Percentiles rank a stretch among this genome's conserved stretches.
phyloP scores from a whole-genome alignment of 2,888 invertebrate genomes.

The Drosophila subsilvestris region DNA sequence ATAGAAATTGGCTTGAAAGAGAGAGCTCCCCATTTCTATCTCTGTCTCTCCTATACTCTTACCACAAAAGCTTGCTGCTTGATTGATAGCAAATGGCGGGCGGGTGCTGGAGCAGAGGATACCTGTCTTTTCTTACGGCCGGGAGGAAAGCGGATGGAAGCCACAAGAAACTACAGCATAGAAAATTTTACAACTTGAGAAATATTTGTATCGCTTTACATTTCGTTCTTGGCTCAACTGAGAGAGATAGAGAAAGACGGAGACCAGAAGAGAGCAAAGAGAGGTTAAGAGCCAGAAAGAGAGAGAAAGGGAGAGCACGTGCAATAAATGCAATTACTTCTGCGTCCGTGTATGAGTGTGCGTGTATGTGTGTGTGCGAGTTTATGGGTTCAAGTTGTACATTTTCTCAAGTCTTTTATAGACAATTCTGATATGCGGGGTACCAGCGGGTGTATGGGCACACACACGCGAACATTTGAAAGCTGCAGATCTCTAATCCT shows the following conservation, averaged over 20 bases:
- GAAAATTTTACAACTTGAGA: conserved; percentile 56
- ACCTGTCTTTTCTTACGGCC: neutral
- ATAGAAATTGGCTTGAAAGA: neutral
- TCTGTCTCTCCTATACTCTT: neutral
- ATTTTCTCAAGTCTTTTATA: conserved; percentile 45
- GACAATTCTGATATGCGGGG: conserved; percentile 32
- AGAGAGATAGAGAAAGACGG: conserved; percentile 6
- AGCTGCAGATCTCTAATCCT: neutral
- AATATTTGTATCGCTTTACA: conserved; percentile 53
- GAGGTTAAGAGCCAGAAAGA: conserved; percentile 36
- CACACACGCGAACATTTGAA: neutral
- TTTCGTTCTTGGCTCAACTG: conserved; percentile 56
- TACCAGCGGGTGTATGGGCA: conserved; percentile 17
- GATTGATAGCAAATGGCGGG: conserved; percentile 37
- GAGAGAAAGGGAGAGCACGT: conserved; percentile 60
- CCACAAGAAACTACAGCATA: conserved; percentile 48
- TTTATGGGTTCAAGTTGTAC: conserved; percentile 64
- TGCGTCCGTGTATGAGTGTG: conserved; percentile 19
- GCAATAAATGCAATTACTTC: conserved; percentile 78
- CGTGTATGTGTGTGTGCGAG: conserved; percentile 39
- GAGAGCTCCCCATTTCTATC: neutral
- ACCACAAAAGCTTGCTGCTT: conserved; percentile 24
- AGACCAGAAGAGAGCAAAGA: conserved; percentile 15
- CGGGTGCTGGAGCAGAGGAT: neutral
- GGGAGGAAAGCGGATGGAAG: conserved; percentile 3